These are phyloP conservation scores for Pseudococcus jackbeardsleyi DNA, from an alignment of 2,888 invertebrate genomes.

Conservation along the genomic window DNA sequence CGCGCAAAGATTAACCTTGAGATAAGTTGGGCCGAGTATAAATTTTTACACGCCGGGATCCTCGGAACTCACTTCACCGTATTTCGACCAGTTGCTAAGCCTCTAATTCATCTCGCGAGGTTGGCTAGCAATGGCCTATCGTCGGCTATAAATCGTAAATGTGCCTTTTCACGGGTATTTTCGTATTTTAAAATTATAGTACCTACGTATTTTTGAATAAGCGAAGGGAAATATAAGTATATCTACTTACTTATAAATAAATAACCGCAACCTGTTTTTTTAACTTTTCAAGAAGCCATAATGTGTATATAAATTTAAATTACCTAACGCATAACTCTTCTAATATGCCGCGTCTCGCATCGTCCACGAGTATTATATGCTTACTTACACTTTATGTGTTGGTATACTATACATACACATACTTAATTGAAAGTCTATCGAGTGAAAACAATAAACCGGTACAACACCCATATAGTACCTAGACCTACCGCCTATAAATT, in stretches of 20 bases:
- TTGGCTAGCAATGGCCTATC: background rate
- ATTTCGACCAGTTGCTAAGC: background rate
- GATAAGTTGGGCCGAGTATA: background rate
- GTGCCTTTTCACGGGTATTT: background rate
- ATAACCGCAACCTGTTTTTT: background rate
- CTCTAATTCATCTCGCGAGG: constrained; percentile 6
- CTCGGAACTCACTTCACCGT: background rate
- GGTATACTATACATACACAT: no score
- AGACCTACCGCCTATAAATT: constrained; percentile 7
- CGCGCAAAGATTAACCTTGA: constrained; percentile 8
- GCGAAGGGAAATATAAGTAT: background rate
- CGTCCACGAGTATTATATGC: no score
- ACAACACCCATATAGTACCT: background rate
- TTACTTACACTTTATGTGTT: no score
- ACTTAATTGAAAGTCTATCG: constrained; percentile 11
- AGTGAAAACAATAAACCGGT: constrained; percentile 28
- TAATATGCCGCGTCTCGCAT: no score
- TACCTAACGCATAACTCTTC: background rate
- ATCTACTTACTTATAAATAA: background rate
- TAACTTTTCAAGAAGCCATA: background rate
- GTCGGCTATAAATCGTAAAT: background rate
- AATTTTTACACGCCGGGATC: background rate
- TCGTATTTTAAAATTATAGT: background rate
- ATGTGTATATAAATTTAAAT: background rate
- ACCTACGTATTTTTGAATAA: background rate